Base-by-base conservation (phyloP, 2,888 invertebrate species). In the Ommatoiulus sabulosus region DNA sequence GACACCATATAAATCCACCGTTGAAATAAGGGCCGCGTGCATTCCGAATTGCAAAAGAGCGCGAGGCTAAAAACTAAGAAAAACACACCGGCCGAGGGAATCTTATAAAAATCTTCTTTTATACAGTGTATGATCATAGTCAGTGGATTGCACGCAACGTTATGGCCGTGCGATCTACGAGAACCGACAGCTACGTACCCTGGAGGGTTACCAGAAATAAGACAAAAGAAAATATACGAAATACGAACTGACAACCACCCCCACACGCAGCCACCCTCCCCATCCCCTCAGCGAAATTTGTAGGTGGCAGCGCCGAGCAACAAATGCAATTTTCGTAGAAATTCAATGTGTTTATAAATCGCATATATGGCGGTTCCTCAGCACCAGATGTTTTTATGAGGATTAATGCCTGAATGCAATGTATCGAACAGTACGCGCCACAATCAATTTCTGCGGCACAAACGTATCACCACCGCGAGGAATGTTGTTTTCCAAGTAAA, bases 371-470 rank as follows among this genome's bases (percentile, higher is more conserved):
- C 72, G n/a, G 72, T 10, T 72, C 20, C 72, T 24, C 20, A 72
- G 24, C 20, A 24, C 24, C 72, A 72, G 72, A 72, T 72, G 72
- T 72, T 72, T 72, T 72, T 72, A 72, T 72, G 72, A 72, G 72
- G 72, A 72, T 72, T 72, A 72, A 72, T 72, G n/a, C n/a, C 72
- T 72, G 72, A 72, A 72, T 72, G 72, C 72, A 72, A 72, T 8
- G 24, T 72, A 72, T 72, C 72, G 72, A 72, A 72, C 72, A 72
- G 72, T 24, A 35, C 35, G 35, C 35, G 72, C 72, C 72, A 72
- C 72, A 72, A 72, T 72, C 72, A 72, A 72, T 72, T 72, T 72
- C 24, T 24, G 72, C 24, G 24, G 24, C 24, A 24, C 7, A 24
- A 24, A 63, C 63, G n/a, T 63, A n/a, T n/a, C 63, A n/a, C n/a